These are phyloP conservation scores for Psittacula derbiana DNA, from an alignment of 2,797 vertebrate genomes.

Conservation along the genomic window DNA sequence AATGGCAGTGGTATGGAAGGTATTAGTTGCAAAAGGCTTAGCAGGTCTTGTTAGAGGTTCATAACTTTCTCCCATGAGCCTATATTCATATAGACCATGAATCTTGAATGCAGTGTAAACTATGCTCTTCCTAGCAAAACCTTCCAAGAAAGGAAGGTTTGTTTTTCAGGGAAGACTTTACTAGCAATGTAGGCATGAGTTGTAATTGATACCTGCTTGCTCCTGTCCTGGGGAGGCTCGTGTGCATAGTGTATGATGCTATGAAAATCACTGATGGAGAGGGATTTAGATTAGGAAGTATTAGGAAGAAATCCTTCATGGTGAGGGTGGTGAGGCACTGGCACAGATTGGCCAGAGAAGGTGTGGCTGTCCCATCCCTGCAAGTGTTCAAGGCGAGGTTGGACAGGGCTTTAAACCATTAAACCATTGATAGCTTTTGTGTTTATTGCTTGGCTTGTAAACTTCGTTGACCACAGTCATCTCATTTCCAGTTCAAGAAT, in stretches of 20 bases:
- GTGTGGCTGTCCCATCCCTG: background rate
- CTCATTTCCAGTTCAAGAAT: background rate
- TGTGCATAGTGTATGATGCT: background rate
- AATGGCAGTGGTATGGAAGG: background rate
- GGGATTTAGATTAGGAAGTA: background rate
- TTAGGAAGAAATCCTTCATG: background rate
- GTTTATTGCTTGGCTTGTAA: background rate
- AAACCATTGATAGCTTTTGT: background rate
- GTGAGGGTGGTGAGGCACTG: background rate
- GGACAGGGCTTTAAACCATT: background rate
- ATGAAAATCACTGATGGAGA: background rate
- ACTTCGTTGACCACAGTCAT: background rate
- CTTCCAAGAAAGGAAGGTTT: background rate
- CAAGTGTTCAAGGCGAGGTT: background rate
- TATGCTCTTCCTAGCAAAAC: background rate
- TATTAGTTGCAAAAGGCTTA: background rate
- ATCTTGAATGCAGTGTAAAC: background rate
- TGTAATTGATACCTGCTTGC: background rate
- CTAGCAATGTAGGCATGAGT: background rate
- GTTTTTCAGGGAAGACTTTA: background rate
- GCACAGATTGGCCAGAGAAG: background rate
- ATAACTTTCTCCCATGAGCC: background rate
- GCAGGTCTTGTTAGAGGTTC: background rate
- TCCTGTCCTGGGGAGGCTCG: background rate
- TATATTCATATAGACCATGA: background rate